These are phyloP conservation scores for Ridgeia piscesae DNA, from an alignment of 1,140 invertebrate genomes.

Conservation along the genomic window DNA sequence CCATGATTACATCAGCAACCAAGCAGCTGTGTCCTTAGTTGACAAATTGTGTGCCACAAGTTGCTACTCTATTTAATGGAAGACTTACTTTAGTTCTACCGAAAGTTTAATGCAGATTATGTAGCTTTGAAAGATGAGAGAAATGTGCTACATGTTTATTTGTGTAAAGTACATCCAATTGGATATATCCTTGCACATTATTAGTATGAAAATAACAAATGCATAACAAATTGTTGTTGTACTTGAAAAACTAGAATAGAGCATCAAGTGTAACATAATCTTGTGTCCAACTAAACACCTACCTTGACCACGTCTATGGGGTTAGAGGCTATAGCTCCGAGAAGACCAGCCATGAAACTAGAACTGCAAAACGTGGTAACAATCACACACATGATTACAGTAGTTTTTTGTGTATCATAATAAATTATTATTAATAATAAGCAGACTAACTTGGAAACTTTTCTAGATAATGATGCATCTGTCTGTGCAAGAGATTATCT, in stretches of 20 bases:
- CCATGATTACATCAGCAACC: no score
- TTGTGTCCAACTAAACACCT: conserved; percentile 19
- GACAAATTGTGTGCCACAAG: no score
- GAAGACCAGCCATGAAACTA: conserved; percentile 53
- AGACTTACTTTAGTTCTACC: no score
- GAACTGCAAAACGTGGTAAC: conserved; percentile 40
- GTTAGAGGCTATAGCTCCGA: conserved; percentile 53
- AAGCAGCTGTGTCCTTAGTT: no score
- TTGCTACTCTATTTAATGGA: no score
- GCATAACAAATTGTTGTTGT: neutral
- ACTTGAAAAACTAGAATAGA: neutral
- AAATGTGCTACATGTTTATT: neutral
- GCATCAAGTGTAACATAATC: neutral
- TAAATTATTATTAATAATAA: neutral
- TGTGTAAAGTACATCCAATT: neutral
- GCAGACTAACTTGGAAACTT: no score
- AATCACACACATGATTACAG: neutral
- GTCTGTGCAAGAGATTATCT: no score
- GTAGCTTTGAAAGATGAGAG: no score
- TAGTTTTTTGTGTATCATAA: neutral
- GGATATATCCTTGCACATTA: neutral
- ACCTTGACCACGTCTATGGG: conserved; percentile 58
- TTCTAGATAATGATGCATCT: no score
- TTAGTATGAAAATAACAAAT: neutral
- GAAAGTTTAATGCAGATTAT: no score